These are phyloP conservation scores for Notodonta ziczac DNA, from an alignment of 2,888 invertebrate genomes.

Conservation along the genomic window DNA sequence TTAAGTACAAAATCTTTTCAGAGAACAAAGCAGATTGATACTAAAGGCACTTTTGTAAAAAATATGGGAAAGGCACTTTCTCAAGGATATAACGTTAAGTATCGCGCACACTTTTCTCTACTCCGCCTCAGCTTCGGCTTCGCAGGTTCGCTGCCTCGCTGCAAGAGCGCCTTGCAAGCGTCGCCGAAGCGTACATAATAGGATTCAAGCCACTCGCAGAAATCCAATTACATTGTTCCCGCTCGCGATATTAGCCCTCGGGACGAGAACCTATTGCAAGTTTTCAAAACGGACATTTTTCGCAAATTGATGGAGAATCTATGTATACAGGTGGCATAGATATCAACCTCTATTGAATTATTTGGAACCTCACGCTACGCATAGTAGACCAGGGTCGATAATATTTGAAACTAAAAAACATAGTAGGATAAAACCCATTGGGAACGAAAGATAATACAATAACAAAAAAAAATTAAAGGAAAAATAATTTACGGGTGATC, in stretches of 20 bases:
- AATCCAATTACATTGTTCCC: conserved; percentile 43
- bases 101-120: neutral
- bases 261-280: neutral
- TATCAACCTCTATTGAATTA: too few relatives aligned
- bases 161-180: neutral
- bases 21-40: too few relatives aligned
- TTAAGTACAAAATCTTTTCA: too few relatives aligned
- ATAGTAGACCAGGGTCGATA: too few relatives aligned
- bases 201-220: conserved; percentile 20
- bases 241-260: conserved; percentile 24
- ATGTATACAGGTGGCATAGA: neutral
- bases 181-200: neutral
- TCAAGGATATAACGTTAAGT: neutral
- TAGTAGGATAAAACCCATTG: too few relatives aligned
- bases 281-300: neutral
- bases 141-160: neutral
- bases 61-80: neutral
- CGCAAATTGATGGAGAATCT: neutral
- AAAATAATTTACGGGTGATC: too few relatives aligned
- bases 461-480: too few relatives aligned
- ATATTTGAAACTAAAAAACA: too few relatives aligned
- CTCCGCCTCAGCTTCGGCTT: neutral
- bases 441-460: too few relatives aligned
- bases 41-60: neutral
- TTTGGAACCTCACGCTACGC: too few relatives aligned